Percentiles rank a stretch among this genome's conserved stretches.
phyloP scores from a whole-genome alignment of 2,797 vertebrate genomes.

The Lepus townsendii region DNA sequence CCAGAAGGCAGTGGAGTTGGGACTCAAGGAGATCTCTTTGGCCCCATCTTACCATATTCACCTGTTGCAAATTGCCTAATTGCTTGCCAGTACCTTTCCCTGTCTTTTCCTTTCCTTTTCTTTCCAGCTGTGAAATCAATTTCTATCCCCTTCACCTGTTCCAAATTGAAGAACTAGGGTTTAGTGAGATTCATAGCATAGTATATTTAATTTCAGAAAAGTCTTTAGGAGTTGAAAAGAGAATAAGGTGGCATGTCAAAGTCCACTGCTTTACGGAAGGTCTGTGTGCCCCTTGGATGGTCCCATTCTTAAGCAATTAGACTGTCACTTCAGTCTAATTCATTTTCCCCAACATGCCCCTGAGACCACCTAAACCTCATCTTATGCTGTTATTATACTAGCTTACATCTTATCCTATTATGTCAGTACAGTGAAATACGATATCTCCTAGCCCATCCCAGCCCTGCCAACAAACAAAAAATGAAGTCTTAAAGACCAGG shows the following conservation, averaged over 20 bases:
- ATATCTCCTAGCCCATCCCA: slow-evolving; percentile 61
- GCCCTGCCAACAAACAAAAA: slow-evolving; percentile 56
- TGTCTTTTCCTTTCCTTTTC: neutral
- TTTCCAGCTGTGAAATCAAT: slow-evolving; percentile 45
- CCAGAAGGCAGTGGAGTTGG: neutral
- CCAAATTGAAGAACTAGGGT: slow-evolving; percentile 2
- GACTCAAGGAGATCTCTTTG: neutral
- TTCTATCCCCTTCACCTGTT: neutral
- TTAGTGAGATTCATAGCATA: slow-evolving; percentile 54
- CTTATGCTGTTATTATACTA: slow-evolving; percentile 79
- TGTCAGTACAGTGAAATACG: slow-evolving; percentile 71
- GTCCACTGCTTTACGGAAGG: neutral
- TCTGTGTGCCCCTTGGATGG: neutral
- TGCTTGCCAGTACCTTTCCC: neutral
- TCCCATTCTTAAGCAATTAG: slow-evolving; percentile 56
- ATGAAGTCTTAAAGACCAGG: slow-evolving; percentile 48
- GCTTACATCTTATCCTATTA: slow-evolving; percentile 80
- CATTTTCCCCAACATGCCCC: slow-evolving; percentile 64
- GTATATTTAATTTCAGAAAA: slow-evolving; percentile 67
- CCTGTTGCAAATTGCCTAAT: neutral
- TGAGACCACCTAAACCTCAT: slow-evolving; percentile 75
- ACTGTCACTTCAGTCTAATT: slow-evolving; percentile 65
- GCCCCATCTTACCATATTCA: neutral
- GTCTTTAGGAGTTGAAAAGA: slow-evolving; percentile 59
- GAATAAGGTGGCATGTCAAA: slow-evolving; percentile 45